Conservation (phyloP, 2,113 vertebrate genomes). For the Hippocampus mohnikei region DNA sequence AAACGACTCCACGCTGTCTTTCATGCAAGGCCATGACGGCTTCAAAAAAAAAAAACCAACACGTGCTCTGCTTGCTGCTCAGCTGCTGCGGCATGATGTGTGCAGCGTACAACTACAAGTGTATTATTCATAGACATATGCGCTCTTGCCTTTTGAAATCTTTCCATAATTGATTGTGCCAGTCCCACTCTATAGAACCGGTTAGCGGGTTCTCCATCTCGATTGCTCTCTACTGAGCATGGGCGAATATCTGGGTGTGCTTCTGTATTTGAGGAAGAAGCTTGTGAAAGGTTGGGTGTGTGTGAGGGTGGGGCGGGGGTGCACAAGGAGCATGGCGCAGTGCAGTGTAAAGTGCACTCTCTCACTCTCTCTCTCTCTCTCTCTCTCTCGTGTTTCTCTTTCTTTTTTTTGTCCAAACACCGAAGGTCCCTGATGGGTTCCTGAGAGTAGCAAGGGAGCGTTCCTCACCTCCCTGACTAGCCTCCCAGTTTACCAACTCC, state of each 20-base stretch:
- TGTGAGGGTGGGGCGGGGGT: conserved; percentile 9
- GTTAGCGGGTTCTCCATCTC: conserved; percentile 50
- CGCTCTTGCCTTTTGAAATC: conserved; percentile 64
- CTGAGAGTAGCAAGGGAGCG: conserved; percentile 55
- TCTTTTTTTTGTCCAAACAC: conserved; percentile 40
- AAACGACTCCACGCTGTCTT: conserved; percentile 15
- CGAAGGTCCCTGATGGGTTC: conserved; percentile 51
- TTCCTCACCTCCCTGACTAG: conserved; percentile 42
- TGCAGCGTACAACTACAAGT: conserved; percentile 44
- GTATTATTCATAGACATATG: conserved; percentile 67
- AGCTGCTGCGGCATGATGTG: conserved; percentile 29
- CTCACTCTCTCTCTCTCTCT: conserved; percentile 31
- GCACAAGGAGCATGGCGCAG: conserved; percentile 61
- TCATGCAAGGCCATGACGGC: conserved; percentile 22
- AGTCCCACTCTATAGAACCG: conserved; percentile 47
- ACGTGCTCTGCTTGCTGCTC: conserved; percentile 28
- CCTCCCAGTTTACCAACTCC: conserved; percentile 10
- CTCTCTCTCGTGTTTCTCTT: conserved; percentile 31
- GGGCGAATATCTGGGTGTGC: conserved; percentile 37
- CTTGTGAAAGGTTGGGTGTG: conserved; percentile 44
- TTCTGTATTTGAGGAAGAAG: conserved; percentile 37
- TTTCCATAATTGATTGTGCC: conserved; percentile 69
- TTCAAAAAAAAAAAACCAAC: too few relatives aligned
- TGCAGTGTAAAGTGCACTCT: conserved; percentile 61
- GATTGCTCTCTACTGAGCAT: conserved; percentile 21